Evolutionary conservation across 2,888 invertebrate genomes (phyloP).

Genomic region (Dicranocentrus wangi): DNA sequence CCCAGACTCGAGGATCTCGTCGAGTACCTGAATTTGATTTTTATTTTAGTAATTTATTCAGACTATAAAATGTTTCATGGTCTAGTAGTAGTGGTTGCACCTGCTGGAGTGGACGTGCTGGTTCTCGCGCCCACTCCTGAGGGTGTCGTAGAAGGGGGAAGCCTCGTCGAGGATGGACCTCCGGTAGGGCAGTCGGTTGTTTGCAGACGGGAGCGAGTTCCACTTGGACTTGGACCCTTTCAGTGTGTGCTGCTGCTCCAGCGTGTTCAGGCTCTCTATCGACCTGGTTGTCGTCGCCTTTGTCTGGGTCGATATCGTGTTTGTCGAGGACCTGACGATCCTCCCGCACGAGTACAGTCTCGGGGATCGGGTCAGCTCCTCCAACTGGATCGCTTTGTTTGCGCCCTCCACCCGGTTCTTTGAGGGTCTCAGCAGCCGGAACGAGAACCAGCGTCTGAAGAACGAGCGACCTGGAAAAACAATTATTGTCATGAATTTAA

Average conservation of each 20-base stretch:
- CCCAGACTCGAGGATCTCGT: background rate
- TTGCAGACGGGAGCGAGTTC: conserved; percentile 33
- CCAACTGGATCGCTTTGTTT: too few relatives aligned
- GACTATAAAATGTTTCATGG: too few relatives aligned
- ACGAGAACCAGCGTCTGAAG: conserved; percentile 61
- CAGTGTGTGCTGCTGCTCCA: background rate
- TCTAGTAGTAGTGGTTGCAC: too few relatives aligned
- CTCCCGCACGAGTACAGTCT: background rate
- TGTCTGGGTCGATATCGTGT: background rate
- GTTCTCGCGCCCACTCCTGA: background rate
- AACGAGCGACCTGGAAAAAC: conserved; percentile 59
- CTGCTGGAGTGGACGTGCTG: background rate
- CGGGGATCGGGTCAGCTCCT: background rate
- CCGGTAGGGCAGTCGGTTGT: background rate
- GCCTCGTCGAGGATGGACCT: conserved; percentile 25
- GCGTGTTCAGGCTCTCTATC: background rate
- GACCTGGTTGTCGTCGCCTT: background rate
- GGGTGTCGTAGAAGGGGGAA: conserved; percentile 32
- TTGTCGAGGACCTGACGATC: background rate
- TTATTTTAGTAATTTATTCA: background rate
- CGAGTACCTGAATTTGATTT: background rate
- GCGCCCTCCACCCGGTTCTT: background rate
- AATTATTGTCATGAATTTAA: too few relatives aligned
- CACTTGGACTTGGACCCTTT: conserved; percentile 16
- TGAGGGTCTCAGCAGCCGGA: conserved; percentile 47